Evolutionary conservation across 2,797 vertebrate genomes (phyloP), one percentile per base, ranked within the genome.

Genomic region (Dicrostonyx torquatus): DNA sequence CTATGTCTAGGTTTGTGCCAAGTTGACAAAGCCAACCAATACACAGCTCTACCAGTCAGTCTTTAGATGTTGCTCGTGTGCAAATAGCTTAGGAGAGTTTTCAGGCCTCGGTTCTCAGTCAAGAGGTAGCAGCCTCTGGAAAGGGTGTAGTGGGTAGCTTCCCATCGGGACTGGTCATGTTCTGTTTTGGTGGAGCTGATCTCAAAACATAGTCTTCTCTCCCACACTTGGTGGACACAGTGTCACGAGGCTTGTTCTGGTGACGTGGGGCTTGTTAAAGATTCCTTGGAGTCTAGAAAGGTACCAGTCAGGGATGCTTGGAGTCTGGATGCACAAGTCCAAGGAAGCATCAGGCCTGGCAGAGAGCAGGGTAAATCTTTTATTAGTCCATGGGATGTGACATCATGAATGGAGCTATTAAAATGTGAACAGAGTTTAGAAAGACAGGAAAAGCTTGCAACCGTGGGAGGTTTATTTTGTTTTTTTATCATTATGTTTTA

Each of bases 31-130:
- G 31, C 40, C 29, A 13, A 13, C 40, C 29, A 37, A 64, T 53
- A 45, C 8, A 0, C 29, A 1, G 70, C n/a, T 22, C 72, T 20
- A 5, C 0, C 13, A 34, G 29, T 24, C 13, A 34, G 29, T 24
- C 40, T 82, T 17, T 24, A 34, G n/a, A 34, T 10, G 0, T 12
- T 0, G 40, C 31, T 15, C 6, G 2, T 37, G 34, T 24, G 37
- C 18, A 6, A 43, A 53, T 2, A 22, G 15, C 31, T 37, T 2
- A 0, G 40, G 13, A 58, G 3, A 0, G 0, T 13, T 4, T 0
- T 62, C 37, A 11, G 80, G 40, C n/a, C 15, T 37, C 24, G 2
- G 22, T 64, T 82, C 29, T 45, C 34, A 18, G 86, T 24, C n/a
- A 0, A 1, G 20, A 45, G 1, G 4, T 14, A 60, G 40, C 26